Conservation (phyloP, 2,797 vertebrate species). For the Trichosurus vulpecula region DNA sequence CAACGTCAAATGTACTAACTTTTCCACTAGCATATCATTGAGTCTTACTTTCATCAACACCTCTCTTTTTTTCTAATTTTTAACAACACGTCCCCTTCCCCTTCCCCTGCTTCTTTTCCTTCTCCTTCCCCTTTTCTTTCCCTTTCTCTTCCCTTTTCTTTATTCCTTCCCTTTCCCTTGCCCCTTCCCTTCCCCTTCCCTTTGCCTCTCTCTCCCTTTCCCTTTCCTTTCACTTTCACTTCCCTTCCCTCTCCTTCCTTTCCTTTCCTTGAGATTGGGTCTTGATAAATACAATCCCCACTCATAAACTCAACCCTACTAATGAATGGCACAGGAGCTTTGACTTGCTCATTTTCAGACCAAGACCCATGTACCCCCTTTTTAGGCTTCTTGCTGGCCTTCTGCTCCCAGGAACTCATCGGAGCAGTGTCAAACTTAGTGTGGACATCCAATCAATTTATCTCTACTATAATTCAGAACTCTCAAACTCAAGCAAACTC, state of each 20-base stretch:
- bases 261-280: background rate
- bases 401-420: background rate
- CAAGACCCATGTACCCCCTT: background rate
- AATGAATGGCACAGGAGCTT: background rate
- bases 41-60: background rate
- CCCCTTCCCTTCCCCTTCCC: background rate
- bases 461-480: background rate
- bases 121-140: too few species aligned
- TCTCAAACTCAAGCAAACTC: background rate
- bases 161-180: too few species aligned
- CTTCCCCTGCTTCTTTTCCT: too few species aligned
- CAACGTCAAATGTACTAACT: background rate
- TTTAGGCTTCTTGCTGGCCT: background rate
- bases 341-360: background rate
- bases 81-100: too few species aligned
- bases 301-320: background rate
- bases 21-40: background rate
- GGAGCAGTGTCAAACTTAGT: background rate
- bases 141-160: too few species aligned
- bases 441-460: background rate
- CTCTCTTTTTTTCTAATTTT: too few species aligned
- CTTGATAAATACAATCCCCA: background rate
- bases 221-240: background rate
- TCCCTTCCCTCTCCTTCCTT: background rate
- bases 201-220: background rate